A percentile compares a stretch with the other conserved stretches of the same genome.
phyloP scores from a whole-genome alignment of 2,113 vertebrate genomes.

The Dicentrarchus labrax region DNA sequence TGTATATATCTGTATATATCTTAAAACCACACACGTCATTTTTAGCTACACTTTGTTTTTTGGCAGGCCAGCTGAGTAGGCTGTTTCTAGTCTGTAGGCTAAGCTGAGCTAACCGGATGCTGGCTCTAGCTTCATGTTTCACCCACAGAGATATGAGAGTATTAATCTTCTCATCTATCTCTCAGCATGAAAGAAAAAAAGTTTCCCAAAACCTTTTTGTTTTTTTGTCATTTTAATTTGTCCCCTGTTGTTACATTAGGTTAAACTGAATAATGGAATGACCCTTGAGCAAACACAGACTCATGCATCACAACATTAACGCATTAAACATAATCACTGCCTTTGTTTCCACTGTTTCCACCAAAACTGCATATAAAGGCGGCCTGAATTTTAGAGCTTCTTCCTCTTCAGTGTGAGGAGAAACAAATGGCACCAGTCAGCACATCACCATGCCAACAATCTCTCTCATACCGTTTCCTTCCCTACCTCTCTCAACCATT shows the following conservation, averaged over 20 bases:
- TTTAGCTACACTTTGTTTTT: not conserved
- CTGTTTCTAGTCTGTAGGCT: too few relatives aligned
- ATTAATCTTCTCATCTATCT: too few relatives aligned
- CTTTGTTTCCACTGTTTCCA: not conserved
- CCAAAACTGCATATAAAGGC: slow-evolving; percentile 1
- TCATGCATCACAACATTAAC: not conserved
- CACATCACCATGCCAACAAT: slow-evolving; percentile 67
- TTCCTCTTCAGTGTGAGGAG: slow-evolving; percentile 24
- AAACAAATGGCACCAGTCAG: slow-evolving; percentile 33
- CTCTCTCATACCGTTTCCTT: slow-evolving; percentile 36
- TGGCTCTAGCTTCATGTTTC: too few relatives aligned
- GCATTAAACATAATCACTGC: not conserved
- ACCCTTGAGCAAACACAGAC: not conserved
- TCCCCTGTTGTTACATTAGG: not conserved
- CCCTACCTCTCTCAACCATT: slow-evolving; percentile 25
- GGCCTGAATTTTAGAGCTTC: slow-evolving; percentile 9
- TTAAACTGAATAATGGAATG: slow-evolving; percentile 6
- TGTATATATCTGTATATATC: too few relatives aligned
- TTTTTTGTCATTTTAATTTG: too few relatives aligned
- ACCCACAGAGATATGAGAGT: too few relatives aligned
- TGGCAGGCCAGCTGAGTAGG: too few relatives aligned
- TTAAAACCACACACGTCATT: not conserved
- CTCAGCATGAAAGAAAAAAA: too few relatives aligned
- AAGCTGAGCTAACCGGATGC: too few relatives aligned
- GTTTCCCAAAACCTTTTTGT: too few relatives aligned